Evolutionary conservation across 2,888 invertebrate species (phyloP).

Genomic region (Eudemis profundana): DNA sequence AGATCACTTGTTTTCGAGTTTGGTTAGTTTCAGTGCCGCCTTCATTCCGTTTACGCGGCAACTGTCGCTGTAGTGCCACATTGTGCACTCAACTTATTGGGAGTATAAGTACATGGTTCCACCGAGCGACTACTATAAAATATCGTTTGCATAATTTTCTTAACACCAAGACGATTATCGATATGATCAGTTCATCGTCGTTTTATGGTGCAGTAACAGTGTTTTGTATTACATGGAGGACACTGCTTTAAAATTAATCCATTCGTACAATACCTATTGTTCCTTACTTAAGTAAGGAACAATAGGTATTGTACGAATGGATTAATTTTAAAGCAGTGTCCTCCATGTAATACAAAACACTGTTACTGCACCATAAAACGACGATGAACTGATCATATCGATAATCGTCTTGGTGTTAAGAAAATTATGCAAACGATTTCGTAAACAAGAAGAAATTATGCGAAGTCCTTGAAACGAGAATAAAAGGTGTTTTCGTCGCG

Average conservation of each 20-base stretch:
- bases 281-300: slow-evolving; percentile 25
- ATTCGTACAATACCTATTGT: slow-evolving; percentile 25
- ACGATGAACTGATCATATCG: not conserved
- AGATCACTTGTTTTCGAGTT: slow-evolving; percentile 25
- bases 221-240: not conserved
- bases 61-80: slow-evolving; percentile 11
- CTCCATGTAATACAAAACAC: not conserved
- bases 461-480: slow-evolving; percentile 30
- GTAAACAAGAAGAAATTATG: slow-evolving; percentile 27
- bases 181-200: not conserved
- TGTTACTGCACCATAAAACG: not conserved
- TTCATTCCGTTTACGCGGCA: slow-evolving; percentile 12
- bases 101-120: slow-evolving; percentile 15
- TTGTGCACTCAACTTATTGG: slow-evolving; percentile 9
- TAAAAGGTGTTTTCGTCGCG: not conserved
- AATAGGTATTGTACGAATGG: slow-evolving; percentile 20
- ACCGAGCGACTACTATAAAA: not conserved
- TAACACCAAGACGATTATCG: slow-evolving; percentile 23
- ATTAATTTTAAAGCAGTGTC: slow-evolving; percentile 3
- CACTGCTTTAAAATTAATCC: slow-evolving; percentile 2
- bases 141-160: slow-evolving; percentile 28
- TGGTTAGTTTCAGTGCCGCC: slow-evolving; percentile 7
- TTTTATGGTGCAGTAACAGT: not conserved
- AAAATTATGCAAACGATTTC: slow-evolving; percentile 31
- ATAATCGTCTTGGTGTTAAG: slow-evolving; percentile 21